These are phyloP conservation scores for Fringilla coelebs DNA, from an alignment of 2,797 vertebrate genomes.

Conservation along the genomic window DNA sequence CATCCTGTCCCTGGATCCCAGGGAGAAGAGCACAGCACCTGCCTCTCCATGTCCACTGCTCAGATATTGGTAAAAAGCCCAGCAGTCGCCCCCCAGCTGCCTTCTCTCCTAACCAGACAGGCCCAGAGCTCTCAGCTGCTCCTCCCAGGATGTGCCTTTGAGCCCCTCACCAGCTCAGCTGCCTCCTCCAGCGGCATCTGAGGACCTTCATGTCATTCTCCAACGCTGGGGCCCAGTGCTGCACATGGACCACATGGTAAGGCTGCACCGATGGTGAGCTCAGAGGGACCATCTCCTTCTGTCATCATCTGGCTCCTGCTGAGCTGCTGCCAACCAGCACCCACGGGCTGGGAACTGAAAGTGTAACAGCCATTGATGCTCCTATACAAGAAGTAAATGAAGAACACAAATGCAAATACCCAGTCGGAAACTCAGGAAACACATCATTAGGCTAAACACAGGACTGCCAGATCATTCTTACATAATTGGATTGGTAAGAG, in stretches of 20 bases:
- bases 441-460: background rate
- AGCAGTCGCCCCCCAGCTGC: fast-evolving
- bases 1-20: background rate
- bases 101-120: background rate
- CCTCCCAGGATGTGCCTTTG: background rate
- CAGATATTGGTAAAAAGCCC: background rate
- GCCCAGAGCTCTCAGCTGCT: background rate
- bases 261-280: fast-evolving
- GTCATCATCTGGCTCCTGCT: background rate
- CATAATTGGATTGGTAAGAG: background rate
- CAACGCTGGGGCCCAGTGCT: fast-evolving
- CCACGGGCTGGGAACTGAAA: fast-evolving
- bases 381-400: background rate
- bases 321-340: background rate
- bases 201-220: background rate
- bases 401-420: background rate
- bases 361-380: background rate
- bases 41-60: background rate
- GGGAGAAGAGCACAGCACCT: background rate
- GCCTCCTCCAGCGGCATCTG: fast-evolving
- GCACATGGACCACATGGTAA: fast-evolving
- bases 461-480: background rate
- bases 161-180: background rate
- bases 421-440: background rate
- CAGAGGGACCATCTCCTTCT: too few species aligned